Percentiles rank a stretch among this genome's conserved stretches.
These are phyloP conservation scores for Cyaniris semiargus DNA, from an alignment of 2,888 invertebrate species.

Conservation along the genomic window DNA sequence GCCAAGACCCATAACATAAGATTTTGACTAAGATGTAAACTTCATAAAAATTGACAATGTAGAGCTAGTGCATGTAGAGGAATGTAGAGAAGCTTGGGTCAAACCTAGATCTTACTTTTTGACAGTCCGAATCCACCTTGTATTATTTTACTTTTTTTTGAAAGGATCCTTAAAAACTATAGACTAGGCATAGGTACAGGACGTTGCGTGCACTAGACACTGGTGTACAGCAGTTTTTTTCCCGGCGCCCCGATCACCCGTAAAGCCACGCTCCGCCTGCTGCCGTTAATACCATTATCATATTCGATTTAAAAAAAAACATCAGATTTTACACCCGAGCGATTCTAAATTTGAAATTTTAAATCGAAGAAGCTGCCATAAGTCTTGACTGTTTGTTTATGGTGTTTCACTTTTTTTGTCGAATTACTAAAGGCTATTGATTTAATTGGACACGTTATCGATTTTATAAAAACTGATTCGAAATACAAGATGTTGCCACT, in stretches of 20 bases:
- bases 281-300: slow-evolving; percentile 35
- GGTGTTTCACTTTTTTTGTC: slow-evolving; percentile 10
- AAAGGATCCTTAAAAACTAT: neutral
- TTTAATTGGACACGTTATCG: slow-evolving; percentile 10
- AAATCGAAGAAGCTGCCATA: slow-evolving; percentile 32
- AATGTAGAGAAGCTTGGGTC: no score
- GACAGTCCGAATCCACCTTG: no score
- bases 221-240: slow-evolving; percentile 30
- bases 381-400: slow-evolving; percentile 23
- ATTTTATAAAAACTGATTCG: neutral
- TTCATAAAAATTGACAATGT: no score
- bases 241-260: slow-evolving; percentile 34
- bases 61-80: no score
- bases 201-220: slow-evolving; percentile 13
- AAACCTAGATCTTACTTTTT: no score
- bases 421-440: slow-evolving; percentile 24
- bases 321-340: slow-evolving; percentile 36
- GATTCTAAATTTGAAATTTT: slow-evolving; percentile 38
- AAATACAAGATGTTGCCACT: neutral
- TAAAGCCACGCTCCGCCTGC: slow-evolving; percentile 33
- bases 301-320: slow-evolving; percentile 35
- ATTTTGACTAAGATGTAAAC: no score
- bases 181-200: neutral
- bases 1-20: no score
- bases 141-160: no score